phyloP scores from a whole-genome alignment of 1,140 invertebrate genomes.

The Euborellia annulipes region DNA sequence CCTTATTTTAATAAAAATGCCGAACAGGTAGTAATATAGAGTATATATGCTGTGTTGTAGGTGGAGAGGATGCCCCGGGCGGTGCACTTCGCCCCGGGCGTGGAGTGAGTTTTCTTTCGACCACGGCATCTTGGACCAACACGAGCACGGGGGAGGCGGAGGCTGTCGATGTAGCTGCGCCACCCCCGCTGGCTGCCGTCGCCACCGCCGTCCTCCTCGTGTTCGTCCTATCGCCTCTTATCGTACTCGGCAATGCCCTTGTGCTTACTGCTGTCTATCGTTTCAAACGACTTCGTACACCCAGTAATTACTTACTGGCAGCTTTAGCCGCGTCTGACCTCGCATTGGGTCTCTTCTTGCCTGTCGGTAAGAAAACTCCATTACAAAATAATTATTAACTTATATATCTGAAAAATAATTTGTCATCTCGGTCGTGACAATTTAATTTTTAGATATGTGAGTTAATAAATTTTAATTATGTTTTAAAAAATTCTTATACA shows the following conservation, averaged over 20 bases:
- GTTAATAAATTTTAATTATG: too few relatives aligned
- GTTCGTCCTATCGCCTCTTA: constrained; percentile 37
- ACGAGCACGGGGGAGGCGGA: background rate
- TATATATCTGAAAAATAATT: too few relatives aligned
- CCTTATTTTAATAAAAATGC: too few relatives aligned
- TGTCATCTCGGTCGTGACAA: too few relatives aligned
- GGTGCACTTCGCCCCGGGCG: background rate
- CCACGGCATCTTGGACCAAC: background rate
- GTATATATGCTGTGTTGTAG: too few relatives aligned
- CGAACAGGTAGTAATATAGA: too few relatives aligned
- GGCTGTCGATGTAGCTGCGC: background rate
- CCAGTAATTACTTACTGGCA: constrained; percentile 55
- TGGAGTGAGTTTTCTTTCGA: background rate
- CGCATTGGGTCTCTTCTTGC: constrained; percentile 55
- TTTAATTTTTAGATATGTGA: too few relatives aligned
- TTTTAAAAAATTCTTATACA: too few relatives aligned
- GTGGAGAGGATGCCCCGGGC: too few relatives aligned
- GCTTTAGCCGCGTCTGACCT: constrained; percentile 56
- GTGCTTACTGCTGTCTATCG: constrained; percentile 39
- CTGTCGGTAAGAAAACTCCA: constrained; percentile 30
- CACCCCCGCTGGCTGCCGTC: constrained; percentile 25
- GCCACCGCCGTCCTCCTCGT: constrained; percentile 34
- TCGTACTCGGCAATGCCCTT: constrained; percentile 37
- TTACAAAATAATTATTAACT: too few relatives aligned
- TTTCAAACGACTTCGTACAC: constrained; percentile 41